Evolutionary conservation across 2,888 invertebrate species (phyloP).

Genomic region (Panopea generosa): DNA sequence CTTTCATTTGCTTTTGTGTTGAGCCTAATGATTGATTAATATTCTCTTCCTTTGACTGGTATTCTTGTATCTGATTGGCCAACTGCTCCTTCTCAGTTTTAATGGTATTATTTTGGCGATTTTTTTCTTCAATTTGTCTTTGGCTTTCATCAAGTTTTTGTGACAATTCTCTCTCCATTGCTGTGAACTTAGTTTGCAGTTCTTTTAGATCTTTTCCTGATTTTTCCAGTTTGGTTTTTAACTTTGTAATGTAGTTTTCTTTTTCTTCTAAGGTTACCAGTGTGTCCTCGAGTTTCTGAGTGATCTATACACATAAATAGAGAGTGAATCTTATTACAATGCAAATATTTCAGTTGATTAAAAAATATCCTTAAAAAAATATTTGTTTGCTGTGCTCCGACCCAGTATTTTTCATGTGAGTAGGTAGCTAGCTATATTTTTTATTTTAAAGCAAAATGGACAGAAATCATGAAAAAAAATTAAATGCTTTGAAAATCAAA

Average conservation of each 20-base stretch:
- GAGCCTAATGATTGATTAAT: slow-evolving; percentile 47
- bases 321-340: too few species aligned
- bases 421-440: too few species aligned
- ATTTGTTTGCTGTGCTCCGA: too few species aligned
- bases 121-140: slow-evolving; percentile 62
- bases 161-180: slow-evolving; percentile 54
- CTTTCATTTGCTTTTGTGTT: slow-evolving; percentile 55
- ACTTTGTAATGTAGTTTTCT: slow-evolving; percentile 50
- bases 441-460: too few species aligned
- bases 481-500: too few species aligned
- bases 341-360: too few species aligned
- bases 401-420: too few species aligned
- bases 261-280: slow-evolving; percentile 47
- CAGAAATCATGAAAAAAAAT: too few species aligned
- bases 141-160: slow-evolving; percentile 62
- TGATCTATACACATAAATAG: slow-evolving; percentile 42
- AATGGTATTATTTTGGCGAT: slow-evolving; percentile 58
- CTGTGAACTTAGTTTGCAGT: slow-evolving; percentile 31
- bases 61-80: slow-evolving; percentile 41
- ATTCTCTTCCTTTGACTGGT: slow-evolving; percentile 53
- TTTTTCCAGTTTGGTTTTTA: slow-evolving; percentile 58
- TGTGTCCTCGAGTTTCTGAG: slow-evolving; percentile 58
- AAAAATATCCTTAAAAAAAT: too few species aligned
- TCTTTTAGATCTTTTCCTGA: slow-evolving; percentile 54
- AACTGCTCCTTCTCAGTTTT: slow-evolving; percentile 55